Evolutionary conservation across 2,113 vertebrate genomes (phyloP).

Genomic region (Prionailurus viverrinus): DNA sequence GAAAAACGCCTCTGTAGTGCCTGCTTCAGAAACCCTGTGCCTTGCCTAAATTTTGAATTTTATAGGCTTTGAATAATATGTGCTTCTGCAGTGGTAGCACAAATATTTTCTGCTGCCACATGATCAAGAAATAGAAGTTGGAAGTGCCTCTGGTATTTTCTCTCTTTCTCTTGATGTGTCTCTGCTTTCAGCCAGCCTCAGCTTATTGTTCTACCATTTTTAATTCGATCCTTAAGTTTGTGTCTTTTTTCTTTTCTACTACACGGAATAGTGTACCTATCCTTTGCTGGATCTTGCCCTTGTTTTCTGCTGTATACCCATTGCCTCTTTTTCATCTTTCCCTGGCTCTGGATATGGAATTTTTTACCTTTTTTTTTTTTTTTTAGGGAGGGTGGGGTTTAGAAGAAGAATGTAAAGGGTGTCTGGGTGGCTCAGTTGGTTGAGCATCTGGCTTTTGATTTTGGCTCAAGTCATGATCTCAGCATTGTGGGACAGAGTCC

Average conservation of each 20-base stretch:
- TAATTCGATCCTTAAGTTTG: neutral
- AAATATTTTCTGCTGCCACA: neutral
- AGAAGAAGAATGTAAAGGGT: neutral
- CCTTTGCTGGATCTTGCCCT: neutral
- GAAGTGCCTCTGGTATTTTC: neutral
- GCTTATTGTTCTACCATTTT: conserved; percentile 2
- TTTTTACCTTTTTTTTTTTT: neutral
- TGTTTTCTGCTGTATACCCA: neutral
- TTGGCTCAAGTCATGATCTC: too few relatives aligned
- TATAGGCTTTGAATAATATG: neutral
- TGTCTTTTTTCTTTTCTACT: neutral
- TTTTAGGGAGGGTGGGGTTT: neutral
- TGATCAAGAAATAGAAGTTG: neutral
- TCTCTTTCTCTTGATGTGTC: neutral
- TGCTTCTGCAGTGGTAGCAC: neutral
- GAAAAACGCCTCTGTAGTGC: neutral
- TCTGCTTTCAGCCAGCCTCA: neutral
- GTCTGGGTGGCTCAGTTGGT: too few relatives aligned
- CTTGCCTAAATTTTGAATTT: neutral
- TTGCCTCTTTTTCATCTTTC: neutral
- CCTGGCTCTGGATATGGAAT: neutral
- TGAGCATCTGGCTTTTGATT: too few relatives aligned
- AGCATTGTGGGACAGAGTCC: too few relatives aligned
- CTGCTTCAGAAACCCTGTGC: neutral
- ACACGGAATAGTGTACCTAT: neutral